phyloP scores from a whole-genome alignment of 2,888 invertebrate species.

The Drosophila monieri region DNA sequence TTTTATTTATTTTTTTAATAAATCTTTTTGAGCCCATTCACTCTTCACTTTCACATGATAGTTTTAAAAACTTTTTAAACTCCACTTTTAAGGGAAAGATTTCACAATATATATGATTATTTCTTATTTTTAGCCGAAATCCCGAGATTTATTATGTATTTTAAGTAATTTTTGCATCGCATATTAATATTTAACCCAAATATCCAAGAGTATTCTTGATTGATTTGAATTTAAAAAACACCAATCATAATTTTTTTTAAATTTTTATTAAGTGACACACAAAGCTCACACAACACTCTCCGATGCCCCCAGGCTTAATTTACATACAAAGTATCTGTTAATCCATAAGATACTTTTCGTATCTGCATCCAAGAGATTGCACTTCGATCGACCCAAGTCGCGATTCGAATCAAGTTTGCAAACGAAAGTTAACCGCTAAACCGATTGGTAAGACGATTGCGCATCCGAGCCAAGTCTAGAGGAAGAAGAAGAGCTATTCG shows the following conservation, averaged over 20 bases:
- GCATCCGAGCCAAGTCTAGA: constrained; percentile 15
- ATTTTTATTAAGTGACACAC: constrained; percentile 1
- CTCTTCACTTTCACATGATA: neutral
- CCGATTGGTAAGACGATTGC: constrained; percentile 35
- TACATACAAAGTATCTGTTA: constrained; percentile 12
- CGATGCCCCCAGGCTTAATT: neutral
- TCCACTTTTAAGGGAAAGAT: neutral
- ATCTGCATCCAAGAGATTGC: constrained; percentile 12
- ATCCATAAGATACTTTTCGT: constrained; percentile 14
- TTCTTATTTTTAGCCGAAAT: too few relatives aligned
- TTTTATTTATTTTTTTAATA: neutral
- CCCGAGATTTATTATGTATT: too few relatives aligned
- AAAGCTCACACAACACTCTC: constrained; percentile 31
- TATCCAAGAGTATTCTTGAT: too few relatives aligned
- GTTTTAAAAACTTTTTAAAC: neutral
- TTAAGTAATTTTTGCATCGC: too few relatives aligned
- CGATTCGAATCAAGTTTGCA: constrained; percentile 6
- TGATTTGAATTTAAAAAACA: too few relatives aligned
- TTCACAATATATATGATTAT: neutral
- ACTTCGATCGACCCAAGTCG: constrained; percentile 11
- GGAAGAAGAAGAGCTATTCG: constrained; percentile 16
- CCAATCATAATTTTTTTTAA: neutral
- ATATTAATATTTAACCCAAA: too few relatives aligned
- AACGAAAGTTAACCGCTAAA: constrained; percentile 43
- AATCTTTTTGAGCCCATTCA: too few relatives aligned